Evolutionary conservation across 2,113 vertebrate genomes (phyloP), one percentile per base, ranked within the genome.

Genomic region (Gadus macrocephalus): DNA sequence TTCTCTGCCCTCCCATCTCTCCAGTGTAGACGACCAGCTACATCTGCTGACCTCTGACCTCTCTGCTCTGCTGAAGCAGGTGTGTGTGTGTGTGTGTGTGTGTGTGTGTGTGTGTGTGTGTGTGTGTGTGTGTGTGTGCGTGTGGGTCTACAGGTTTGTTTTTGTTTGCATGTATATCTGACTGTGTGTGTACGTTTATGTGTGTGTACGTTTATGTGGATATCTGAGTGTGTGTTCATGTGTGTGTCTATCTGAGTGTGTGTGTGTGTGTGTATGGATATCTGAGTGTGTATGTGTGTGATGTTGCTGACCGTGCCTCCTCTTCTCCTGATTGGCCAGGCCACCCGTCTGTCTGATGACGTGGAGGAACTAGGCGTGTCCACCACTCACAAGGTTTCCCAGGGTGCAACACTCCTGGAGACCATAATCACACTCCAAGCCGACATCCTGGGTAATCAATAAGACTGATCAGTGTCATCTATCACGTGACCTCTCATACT

Each of bases 401-500:
- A 77, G 86, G 92, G 86, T 73, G 81, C 79, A 74, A 81, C 84
- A 35, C 78, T 97, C 66, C 74, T 91, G 69, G 77, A 74, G 3
- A 90, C 87, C 75, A 88, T 94, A 61, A 68, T 75, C 42, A 84
- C 70, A 31, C 80, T 95, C 22, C 91, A 92, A 28, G 73, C 77
- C 65, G 76, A 42, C n/a, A 85, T 94, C 67, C 87, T 88, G 88
- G 92, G 97, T 98, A 92, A 67, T 35, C 4, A 35, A 35, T 35
- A 35, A 4, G 31, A 68, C 14, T 17, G 62, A 14, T 55, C 9
- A 35, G 4, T 35, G 4, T 35, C 6, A 35, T 35, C 3, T 35
- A 35, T 35, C 31, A 35, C 31, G 4, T 35, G 31, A 35, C 31
- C 31, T 35, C 70, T 35, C n/a, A 4, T 0, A 28, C 9, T 66